Evolutionary conservation across 92 coral and sea anemone genomes (phyloP), one percentile per base, ranked within the genome.

Genomic region (Virgularia gustaviana): DNA sequence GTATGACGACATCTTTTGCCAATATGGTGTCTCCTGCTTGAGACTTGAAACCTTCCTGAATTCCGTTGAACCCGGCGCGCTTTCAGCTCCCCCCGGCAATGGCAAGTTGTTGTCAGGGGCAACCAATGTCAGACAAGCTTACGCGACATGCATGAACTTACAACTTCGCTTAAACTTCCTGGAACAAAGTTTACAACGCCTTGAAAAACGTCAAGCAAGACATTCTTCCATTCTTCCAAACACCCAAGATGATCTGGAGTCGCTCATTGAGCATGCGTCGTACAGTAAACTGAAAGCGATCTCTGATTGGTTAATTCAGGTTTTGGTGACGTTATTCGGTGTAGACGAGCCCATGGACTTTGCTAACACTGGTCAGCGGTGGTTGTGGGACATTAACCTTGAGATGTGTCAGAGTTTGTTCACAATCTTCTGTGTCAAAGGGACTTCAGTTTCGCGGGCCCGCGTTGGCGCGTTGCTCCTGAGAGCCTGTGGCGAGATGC

Each of bases 1-100:
- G 49, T 82, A 84, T 32, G 95, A 92, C 49, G 98, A 92, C 35
- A 85, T 92, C 18, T 89, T 86, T 78, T 92, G 98, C 57, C 96
- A 87, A 65, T 92, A 92, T 73, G 90, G 95, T 56, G 80, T 92
- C 49, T 84, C 98, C 0, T 89, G 98, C 47, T 75, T 88, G 16
- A 82, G 88, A 49, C 84, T 92, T 0, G 81, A 85, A 37, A 68
- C 81, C 27, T 36, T 89, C 44, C 71, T 92, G 36, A 72, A 89
- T 52, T 79, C 87, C 36, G 35, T 85, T 0, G 80, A 70, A 35
- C 83, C 77, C 30, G 57, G 64, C 12, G 73, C 63, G 38, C 44
- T 22, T 9, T 54, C 57, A 12, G 65, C 87, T 29, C 74, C 71
- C 33, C 20, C 45, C 23, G 60, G 41, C 24, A 59, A 79, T 43